Evolutionary conservation across 2,797 vertebrate genomes (phyloP).

Genomic region (Tenualosa ilisha): DNA sequence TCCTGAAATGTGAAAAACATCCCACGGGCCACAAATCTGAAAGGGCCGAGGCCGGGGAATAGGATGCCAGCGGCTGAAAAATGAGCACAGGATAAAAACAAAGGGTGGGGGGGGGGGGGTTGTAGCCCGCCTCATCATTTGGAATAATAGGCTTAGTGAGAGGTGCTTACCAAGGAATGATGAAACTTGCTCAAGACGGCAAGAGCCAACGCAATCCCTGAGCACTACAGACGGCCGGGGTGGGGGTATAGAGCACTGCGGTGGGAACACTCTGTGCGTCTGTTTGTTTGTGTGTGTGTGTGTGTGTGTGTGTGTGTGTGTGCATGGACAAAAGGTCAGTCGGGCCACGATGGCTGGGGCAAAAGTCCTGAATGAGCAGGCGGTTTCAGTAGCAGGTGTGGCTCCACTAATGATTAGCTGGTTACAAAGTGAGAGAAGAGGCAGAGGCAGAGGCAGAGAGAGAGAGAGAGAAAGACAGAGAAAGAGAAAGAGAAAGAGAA

Average conservation of each 20-base stretch:
- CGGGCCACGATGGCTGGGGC: background rate
- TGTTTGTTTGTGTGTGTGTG: background rate
- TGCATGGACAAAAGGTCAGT: background rate
- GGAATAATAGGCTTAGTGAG: conserved; percentile 25
- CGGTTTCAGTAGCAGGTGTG: background rate
- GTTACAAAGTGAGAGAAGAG: background rate
- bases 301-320: background rate
- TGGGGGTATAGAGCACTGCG: background rate
- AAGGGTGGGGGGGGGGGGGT: background rate
- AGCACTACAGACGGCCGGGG: background rate
- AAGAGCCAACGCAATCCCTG: background rate
- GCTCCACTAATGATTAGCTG: background rate
- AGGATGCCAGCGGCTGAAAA: conserved; percentile 20
- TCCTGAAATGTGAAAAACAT: conserved; percentile 18
- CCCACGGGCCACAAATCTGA: conserved; percentile 19
- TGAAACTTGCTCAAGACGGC: conserved; percentile 15
- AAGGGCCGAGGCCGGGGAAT: conserved; percentile 6
- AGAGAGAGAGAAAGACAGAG: background rate
- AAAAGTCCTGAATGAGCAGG: background rate
- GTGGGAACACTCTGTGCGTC: background rate
- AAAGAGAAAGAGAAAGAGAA: background rate
- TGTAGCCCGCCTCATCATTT: conserved; percentile 13
- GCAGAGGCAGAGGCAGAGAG: background rate
- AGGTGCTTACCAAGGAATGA: conserved; percentile 11
- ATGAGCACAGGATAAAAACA: conserved; percentile 23